Conservation (phyloP, 2,888 invertebrate genomes). For the Anodontia alba region DNA sequence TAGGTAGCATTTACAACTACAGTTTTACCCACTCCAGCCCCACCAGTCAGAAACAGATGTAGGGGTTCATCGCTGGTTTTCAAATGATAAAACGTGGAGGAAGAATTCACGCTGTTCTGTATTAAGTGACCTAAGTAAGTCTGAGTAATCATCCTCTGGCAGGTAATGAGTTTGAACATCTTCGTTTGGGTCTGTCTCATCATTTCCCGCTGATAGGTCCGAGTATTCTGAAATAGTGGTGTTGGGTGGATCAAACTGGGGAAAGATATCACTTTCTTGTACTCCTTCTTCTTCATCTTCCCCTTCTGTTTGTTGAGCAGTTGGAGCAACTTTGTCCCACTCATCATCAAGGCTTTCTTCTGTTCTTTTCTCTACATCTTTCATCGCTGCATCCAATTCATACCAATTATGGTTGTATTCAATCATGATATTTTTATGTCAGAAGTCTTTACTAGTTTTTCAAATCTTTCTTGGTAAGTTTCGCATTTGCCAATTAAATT, state of each 20-base stretch:
- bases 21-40: constrained; percentile 50
- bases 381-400: background rate
- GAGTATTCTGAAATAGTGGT: background rate
- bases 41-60: constrained; percentile 20
- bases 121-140: no score
- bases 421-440: background rate
- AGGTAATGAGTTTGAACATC: background rate
- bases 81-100: background rate
- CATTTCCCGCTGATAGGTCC: background rate
- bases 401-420: background rate
- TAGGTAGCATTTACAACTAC: constrained; percentile 25
- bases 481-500: background rate
- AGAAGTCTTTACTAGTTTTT: background rate
- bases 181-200: background rate
- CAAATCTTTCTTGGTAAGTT: background rate
- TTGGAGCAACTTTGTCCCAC: background rate
- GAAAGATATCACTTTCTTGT: no score
- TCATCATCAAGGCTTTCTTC: background rate
- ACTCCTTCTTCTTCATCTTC: background rate
- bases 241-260: no score
- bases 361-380: background rate
- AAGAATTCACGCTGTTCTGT: no score
- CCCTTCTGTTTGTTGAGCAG: background rate
- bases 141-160: background rate
- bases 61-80: background rate